Base-by-base conservation (phyloP, 2,888 invertebrate species). In the Beris chalybata region DNA sequence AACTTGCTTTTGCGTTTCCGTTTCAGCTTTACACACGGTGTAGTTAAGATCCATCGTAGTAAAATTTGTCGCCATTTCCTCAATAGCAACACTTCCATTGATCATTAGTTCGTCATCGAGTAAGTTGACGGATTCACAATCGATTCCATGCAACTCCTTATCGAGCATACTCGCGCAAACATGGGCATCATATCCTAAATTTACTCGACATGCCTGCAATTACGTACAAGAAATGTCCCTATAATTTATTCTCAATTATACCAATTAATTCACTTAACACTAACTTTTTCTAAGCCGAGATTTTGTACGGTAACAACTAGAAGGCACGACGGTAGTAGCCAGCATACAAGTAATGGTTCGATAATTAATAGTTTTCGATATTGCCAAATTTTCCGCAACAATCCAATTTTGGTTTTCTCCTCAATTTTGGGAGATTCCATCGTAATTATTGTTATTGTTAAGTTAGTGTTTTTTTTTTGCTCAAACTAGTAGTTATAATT, bases 21-120 rank as follows among this genome's bases (percentile, higher is more conserved):
- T 71, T 72, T 81, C 81, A 12, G 80, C 80, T 65, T 78, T 76
- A 71, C 81, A 81, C 11, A 80, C 80, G 1, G 79, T 77, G 12
- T 74, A 76, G 63, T 77, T 78, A 22, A 79, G 78, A 38, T 73
- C 74, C 5, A 5, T 38, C 38, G 12, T 74, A 76, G 63, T 77
- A 77, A 22, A 79, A 78, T 31, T 73, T 74, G 5, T 12, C 22
- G 22, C n/a, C 7, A 29, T 22, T 12, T 29, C 13, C 3, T 52
- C 22, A 38, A 5, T 6, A n/a, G 61, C 4, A 2, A 22, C 30
- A 29, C 48, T 13, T 12, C 7, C 15, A 44, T 48, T 47, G 6
- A 30, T 55, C 6, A 5, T 30, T 5, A 32, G 2, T 56, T 13
- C 53, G 4, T 65, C 56, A 38, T 64, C 64, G 4, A 4, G 12